phyloP scores from a whole-genome alignment of 2,888 invertebrate species.

The Tyria jacobaeae region DNA sequence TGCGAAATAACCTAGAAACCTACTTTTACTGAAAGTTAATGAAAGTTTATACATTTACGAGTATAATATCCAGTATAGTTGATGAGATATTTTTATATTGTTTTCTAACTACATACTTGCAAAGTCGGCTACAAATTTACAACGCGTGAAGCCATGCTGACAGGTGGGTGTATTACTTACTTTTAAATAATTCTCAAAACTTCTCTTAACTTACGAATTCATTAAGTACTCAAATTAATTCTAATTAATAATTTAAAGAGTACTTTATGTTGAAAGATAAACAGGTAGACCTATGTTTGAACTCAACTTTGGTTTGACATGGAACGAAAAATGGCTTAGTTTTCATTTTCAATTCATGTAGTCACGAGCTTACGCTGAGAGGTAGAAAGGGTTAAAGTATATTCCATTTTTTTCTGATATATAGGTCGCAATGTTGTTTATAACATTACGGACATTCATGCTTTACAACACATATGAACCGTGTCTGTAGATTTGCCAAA shows the following conservation, averaged over 20 bases:
- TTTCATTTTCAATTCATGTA: conserved; percentile 20
- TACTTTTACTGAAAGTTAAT: conserved; percentile 1
- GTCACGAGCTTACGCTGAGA: conserved; percentile 12
- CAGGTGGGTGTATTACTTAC: too few relatives aligned
- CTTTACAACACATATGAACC: background rate
- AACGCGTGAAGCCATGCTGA: background rate
- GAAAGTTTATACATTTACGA: background rate
- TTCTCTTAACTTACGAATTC: too few relatives aligned
- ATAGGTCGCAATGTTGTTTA: background rate
- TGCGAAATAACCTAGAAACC: conserved; percentile 3
- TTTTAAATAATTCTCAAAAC: too few relatives aligned
- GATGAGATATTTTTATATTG: background rate
- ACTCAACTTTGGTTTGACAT: conserved; percentile 56
- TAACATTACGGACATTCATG: background rate
- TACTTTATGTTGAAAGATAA: conserved; percentile 55
- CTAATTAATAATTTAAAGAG: too few relatives aligned
- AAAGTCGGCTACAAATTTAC: background rate
- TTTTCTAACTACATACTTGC: background rate
- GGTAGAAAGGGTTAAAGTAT: background rate
- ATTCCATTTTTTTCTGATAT: background rate
- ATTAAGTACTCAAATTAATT: too few relatives aligned
- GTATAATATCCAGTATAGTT: background rate
- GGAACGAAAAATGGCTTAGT: conserved; percentile 33
- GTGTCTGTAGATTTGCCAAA: background rate
- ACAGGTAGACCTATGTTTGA: conserved; percentile 62